Evolutionary conservation across 2,797 vertebrate species (phyloP).

Genomic region (Chrosomus eos): DNA sequence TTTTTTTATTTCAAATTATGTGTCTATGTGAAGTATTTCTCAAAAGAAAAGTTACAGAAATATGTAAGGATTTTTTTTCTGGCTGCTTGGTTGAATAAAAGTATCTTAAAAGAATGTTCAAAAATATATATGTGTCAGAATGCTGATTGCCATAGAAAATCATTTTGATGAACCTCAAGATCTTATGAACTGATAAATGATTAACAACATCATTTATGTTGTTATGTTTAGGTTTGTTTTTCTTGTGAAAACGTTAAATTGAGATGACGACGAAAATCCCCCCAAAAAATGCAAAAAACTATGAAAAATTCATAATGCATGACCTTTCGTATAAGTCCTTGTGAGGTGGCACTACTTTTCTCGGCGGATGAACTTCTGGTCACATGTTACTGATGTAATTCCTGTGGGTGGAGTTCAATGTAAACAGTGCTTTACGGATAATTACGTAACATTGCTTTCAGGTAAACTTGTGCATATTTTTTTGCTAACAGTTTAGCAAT

Average conservation of each 20-base stretch:
- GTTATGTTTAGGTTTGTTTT: no score
- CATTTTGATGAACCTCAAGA: background rate
- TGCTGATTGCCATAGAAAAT: background rate
- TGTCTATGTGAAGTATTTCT: background rate
- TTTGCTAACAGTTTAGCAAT: background rate
- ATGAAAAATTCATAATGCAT: no score
- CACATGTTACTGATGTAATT: background rate
- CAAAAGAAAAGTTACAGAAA: background rate
- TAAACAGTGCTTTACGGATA: conserved; percentile 3
- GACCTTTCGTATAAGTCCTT: background rate
- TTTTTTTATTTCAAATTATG: background rate
- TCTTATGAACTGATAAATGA: background rate
- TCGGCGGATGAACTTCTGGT: background rate
- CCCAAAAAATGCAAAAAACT: no score
- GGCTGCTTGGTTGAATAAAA: background rate
- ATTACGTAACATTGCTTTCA: no score
- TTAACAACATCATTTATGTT: background rate
- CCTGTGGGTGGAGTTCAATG: background rate
- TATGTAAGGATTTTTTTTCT: background rate
- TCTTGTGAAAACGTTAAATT: background rate
- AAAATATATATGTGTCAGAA: background rate
- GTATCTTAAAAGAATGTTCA: background rate
- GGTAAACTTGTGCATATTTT: background rate
- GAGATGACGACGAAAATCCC: background rate
- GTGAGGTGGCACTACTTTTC: background rate